Percentiles rank a stretch among this genome's conserved stretches.
These are phyloP conservation scores for Drepana falcataria DNA, from an alignment of 2,888 invertebrate genomes.

Conservation along the genomic window DNA sequence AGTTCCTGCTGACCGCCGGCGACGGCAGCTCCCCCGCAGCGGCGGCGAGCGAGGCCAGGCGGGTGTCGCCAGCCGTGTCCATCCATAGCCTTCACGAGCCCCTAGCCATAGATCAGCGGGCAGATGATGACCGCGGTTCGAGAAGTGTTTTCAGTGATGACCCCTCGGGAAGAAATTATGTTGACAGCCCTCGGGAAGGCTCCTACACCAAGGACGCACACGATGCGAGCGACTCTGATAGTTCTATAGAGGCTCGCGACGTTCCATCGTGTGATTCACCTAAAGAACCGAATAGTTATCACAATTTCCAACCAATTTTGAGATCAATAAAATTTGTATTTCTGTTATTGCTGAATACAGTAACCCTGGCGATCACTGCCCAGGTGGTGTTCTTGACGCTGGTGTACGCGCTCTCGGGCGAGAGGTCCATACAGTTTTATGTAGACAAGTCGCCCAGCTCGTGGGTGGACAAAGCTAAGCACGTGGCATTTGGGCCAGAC, in stretches of 20 bases:
- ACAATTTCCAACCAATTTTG: conserved; percentile 24
- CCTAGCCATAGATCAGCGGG: conserved; percentile 16
- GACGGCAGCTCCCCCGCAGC: conserved; percentile 2
- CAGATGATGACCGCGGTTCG: not conserved
- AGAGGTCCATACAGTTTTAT: conserved; percentile 38
- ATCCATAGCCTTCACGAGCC: conserved; percentile 49
- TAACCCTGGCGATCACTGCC: conserved; percentile 30
- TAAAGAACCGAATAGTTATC: conserved; percentile 5
- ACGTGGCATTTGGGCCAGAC: conserved; percentile 39
- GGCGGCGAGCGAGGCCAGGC: conserved; percentile 16
- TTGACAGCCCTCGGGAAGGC: not conserved
- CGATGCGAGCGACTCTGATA: not conserved
- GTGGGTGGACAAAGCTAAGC: conserved; percentile 40
- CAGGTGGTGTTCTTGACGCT: conserved; percentile 38
- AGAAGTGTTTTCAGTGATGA: not conserved
- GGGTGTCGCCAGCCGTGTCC: conserved; percentile 40
- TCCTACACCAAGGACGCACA: conserved; percentile 1
- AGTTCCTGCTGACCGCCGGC: conserved; percentile 33
- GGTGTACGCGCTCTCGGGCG: conserved; percentile 43
- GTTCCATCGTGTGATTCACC: conserved; percentile 3
- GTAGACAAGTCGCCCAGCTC: conserved; percentile 33
- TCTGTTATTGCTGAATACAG: conserved; percentile 40
- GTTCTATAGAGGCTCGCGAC: not conserved
- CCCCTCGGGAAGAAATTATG: not conserved
- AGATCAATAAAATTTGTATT: conserved; percentile 33